Base-by-base conservation (phyloP, 2,888 invertebrate genomes). In the Disparrhopalites patrizii region DNA sequence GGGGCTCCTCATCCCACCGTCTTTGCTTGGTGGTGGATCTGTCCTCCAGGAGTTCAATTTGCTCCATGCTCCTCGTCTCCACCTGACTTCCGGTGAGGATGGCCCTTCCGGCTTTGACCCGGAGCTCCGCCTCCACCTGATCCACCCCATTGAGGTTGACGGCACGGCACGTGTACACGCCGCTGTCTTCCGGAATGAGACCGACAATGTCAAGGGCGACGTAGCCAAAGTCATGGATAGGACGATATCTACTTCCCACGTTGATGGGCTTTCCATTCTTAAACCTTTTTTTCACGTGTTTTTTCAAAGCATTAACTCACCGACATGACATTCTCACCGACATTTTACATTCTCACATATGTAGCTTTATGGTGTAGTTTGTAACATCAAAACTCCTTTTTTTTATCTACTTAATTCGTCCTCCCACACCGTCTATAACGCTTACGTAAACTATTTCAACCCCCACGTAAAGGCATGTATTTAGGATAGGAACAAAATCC, bases 151-250 rank as follows among this genome's bases (percentile, higher is more conserved):
- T 85, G 30, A 90, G 82, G 78, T 97, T 99, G 1, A 90, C 89
- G 23, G 97, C 95, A 67, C 93, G 85, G 78, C 96, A 94, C 3
- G 95, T 96, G 80, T 98, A 99, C 25, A 88, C 85, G 55, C 93
- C 96, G 0, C 90, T 79, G 80, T 99, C 98, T 82, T 98, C 97
- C 62, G 95, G 92, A 78, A 96, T 96, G 63, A 95, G 83, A 78
- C 96, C 96, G 73, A 96, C 87, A 70, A 99, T 93, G 78, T 98
- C 98, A 70, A 99, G 83, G 18, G 97, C 96, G 25, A 98, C 98
- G 78, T 96, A 98, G 43, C 98, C 98, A 80, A 99, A 98, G 80
- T 99, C 98, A 79, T 96, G 95, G 78, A 95, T 93, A 66, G 96
- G 95, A 76, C 94, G 86, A 83, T 95, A 97, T 77, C 96, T 86